Percentiles rank a stretch among this genome's conserved stretches.
These are phyloP conservation scores for Kradibia gibbosae DNA, from an alignment of 1,140 invertebrate genomes.

Conservation along the genomic window DNA sequence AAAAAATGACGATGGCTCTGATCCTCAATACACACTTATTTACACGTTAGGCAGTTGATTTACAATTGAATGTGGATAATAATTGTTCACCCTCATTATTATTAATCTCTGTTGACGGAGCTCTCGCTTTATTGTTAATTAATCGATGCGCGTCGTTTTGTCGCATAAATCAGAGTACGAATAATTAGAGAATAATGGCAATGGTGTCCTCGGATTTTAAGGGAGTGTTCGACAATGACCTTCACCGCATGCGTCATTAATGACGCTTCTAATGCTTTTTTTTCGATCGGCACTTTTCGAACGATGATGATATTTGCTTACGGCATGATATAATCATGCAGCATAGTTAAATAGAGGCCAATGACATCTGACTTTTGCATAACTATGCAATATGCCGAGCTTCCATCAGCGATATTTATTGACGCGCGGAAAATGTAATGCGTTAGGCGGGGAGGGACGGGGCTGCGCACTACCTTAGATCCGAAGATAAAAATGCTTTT, in stretches of 20 bases:
- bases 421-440: not conserved
- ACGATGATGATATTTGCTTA: not conserved
- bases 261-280: not conserved
- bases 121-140: not conserved
- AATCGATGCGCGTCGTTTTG: not conserved
- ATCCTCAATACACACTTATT: not conserved
- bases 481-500: not conserved
- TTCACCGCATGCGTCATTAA: not conserved
- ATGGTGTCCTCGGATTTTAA: not conserved
- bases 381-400: not conserved
- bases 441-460: not conserved
- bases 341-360: slow-evolving; percentile 12
- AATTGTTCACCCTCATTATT: not conserved
- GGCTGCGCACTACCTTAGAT: not conserved
- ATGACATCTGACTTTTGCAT: slow-evolving; percentile 10
- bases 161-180: slow-evolving; percentile 6
- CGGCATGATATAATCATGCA: not conserved
- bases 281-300: not conserved
- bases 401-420: slow-evolving; percentile 3
- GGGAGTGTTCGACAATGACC: not conserved
- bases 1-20: no score
- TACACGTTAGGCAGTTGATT: not conserved
- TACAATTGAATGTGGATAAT: not conserved
- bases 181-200: not conserved
- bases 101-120: not conserved